These are phyloP conservation scores for Pteruthius melanotis DNA, from an alignment of 2,113 vertebrate genomes.

Conservation along the genomic window DNA sequence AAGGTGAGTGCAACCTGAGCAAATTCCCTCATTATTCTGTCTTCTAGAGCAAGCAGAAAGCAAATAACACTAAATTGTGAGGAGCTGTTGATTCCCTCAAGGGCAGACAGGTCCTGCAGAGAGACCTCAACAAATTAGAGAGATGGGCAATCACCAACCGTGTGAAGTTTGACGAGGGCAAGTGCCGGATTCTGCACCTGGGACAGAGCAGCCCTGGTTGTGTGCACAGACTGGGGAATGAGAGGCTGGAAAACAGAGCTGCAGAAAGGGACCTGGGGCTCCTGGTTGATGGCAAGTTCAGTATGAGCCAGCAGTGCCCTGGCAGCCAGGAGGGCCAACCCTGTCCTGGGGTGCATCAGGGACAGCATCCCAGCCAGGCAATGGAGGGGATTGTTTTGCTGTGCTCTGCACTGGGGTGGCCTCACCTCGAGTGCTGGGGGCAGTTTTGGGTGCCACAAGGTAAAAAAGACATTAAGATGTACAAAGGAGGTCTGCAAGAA, in stretches of 20 bases:
- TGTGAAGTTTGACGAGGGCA: neutral
- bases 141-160: neutral
- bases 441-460: rapidly evolving
- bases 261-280: neutral
- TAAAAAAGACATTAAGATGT: neutral
- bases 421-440: rapidly evolving
- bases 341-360: rapidly evolving
- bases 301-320: neutral
- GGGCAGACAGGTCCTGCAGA: neutral
- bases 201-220: neutral
- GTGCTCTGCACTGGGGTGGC: rapidly evolving
- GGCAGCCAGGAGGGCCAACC: neutral
- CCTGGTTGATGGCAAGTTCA: rapidly evolving
- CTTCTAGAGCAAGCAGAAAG: neutral
- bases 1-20: neutral
- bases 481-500: neutral
- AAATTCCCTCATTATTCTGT: neutral
- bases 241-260: neutral
- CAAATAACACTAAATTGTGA: neutral
- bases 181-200: neutral
- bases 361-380: rapidly evolving
- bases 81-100: neutral
- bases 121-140: neutral
- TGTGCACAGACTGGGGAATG: neutral
- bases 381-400: neutral